These are phyloP conservation scores for Frieseomelitta varia DNA, from an alignment of 1,140 invertebrate genomes.

Conservation along the genomic window DNA sequence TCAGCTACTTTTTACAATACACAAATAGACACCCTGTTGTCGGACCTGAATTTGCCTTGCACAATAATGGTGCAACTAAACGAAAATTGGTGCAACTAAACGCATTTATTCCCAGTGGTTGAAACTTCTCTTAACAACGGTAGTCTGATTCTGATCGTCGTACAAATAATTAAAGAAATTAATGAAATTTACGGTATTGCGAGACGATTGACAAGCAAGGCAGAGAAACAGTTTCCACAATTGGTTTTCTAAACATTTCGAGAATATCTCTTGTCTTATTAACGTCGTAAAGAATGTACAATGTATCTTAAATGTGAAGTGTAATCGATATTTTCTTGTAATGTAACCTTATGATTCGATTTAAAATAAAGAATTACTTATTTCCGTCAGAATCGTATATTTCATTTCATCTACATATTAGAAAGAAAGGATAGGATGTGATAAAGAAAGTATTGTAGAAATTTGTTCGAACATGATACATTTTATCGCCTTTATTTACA, in stretches of 20 bases:
- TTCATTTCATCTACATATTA: background rate
- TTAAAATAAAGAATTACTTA: conserved; percentile 66
- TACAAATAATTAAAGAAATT: conserved; percentile 47
- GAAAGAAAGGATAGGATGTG: background rate
- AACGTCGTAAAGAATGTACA: conserved; percentile 56
- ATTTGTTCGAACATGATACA: background rate
- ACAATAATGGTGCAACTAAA: conserved; percentile 37
- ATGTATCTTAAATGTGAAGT: conserved; percentile 71
- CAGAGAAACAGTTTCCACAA: conserved; percentile 29
- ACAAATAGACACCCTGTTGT: conserved; percentile 38
- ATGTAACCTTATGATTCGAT: conserved; percentile 66
- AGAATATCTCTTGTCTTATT: conserved; percentile 38
- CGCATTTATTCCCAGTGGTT: background rate
- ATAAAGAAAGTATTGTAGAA: background rate
- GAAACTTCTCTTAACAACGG: background rate
- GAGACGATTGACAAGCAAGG: conserved; percentile 29
- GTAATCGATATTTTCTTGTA: conserved; percentile 71
- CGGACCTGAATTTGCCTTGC: conserved; percentile 64
- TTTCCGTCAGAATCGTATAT: conserved; percentile 48
- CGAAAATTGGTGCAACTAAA: too few species aligned
- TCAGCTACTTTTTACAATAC: conserved; percentile 8
- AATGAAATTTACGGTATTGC: conserved; percentile 35
- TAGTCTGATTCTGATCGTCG: conserved; percentile 25
- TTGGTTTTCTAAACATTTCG: conserved; percentile 44
- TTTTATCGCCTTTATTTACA: conserved; percentile 25